Evolutionary conservation across 2,888 invertebrate genomes (phyloP).

Genomic region (Cancer borealis): DNA sequence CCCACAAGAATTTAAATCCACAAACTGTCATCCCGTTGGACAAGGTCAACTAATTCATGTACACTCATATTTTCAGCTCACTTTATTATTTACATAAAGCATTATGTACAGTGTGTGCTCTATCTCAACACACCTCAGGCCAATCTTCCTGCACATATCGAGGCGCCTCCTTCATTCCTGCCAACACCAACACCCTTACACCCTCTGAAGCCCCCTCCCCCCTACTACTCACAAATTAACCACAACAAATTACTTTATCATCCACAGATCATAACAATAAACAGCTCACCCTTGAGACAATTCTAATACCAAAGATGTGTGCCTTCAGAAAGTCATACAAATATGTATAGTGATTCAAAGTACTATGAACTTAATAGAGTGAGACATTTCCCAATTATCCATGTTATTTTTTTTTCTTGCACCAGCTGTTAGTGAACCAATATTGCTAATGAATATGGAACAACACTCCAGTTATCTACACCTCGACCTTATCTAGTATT

Average conservation of each 20-base stretch:
- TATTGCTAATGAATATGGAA: slow-evolving; percentile 15
- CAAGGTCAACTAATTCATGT: not conserved
- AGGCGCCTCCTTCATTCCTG: not conserved
- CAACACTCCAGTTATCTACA: not conserved
- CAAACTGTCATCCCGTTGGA: not conserved
- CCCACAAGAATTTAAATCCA: not conserved
- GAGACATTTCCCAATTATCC: not conserved
- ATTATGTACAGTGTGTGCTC: not conserved
- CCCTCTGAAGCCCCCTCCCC: not conserved
- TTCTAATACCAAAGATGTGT: not conserved
- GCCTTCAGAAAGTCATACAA: not conserved
- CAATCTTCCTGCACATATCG: not conserved
- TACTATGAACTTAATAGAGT: not conserved
- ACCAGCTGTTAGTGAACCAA: not conserved
- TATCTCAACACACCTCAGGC: not conserved
- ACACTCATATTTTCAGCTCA: not conserved
- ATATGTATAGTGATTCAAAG: not conserved
- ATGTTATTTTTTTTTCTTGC: not conserved
- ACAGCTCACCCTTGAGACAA: not conserved
- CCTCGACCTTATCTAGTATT: not conserved
- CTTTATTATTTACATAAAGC: not conserved
- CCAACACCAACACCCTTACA: not conserved
- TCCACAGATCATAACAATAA: slow-evolving; percentile 17
- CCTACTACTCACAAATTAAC: not conserved
- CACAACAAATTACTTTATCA: not conserved